Evolutionary conservation across 2,888 invertebrate genomes (phyloP), one percentile per base, ranked within the genome.

Genomic region (Tetropium fuscum): DNA sequence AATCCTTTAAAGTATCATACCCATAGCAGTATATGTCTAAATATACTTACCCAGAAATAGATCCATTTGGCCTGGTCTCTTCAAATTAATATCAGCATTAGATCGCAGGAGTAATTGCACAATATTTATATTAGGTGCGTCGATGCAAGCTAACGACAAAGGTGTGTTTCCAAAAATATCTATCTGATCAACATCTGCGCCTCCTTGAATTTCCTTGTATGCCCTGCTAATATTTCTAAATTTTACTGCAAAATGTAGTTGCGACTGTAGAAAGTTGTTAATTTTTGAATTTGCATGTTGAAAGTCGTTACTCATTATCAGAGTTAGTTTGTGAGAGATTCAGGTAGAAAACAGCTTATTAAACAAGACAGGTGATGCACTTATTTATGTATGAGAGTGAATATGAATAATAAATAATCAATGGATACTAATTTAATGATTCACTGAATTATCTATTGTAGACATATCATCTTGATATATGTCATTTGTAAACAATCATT

Each of bases 101-200:
- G 47, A 19, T 13, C 43, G 22, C 11, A 60, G 32, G n/a, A 62
- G 27, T 5, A 62, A 51, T 53, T 27, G 34, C 6, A 56, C 53
- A 13, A 63, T 63, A 8, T 27, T 25, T 10, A 30, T 43, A 38
- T 48, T 44, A n/a, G 60, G 83, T 3, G 82, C 83, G 71, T 84
- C 82, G 78, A 84, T 79, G 15, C 83, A 63, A 63, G 73, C 82
- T 79, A 38, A 82, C 0, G 82, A 82, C 3, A 85, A 76, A 2
- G 85, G 83, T n/a, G 84, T 83, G 80, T 83, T 80, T 18, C 82
- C 82, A 22, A 84, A 72, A 30, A 79, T 74, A 64, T 85, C 84
- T 61, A 79, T 66, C 53, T 78, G 72, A 34, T 84, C 79, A 13
- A 82, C 56, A 36, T 72, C 59, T 10, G 73, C 74, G 4, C 66